Conservation (phyloP, 2,888 invertebrate genomes). For the Dryomyza anilis region DNA sequence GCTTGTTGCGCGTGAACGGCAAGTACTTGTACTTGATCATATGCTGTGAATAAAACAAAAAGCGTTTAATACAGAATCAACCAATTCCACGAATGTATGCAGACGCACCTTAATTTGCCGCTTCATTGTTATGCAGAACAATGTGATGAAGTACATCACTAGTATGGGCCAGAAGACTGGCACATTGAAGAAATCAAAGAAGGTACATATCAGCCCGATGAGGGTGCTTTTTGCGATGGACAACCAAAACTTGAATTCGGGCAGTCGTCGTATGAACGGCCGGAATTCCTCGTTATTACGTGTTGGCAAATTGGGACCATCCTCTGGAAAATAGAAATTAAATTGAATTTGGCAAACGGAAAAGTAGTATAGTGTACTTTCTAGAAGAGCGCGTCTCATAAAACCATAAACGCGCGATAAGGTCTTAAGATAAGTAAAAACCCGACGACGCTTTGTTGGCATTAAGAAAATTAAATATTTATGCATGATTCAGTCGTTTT, state of each 20-base stretch:
- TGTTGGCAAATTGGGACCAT: constrained; percentile 92
- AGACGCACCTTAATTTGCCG: constrained; percentile 95
- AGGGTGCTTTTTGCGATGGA: constrained; percentile 94
- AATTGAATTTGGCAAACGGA: too few relatives aligned
- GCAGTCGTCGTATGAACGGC: constrained; percentile 94
- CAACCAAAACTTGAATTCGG: constrained; percentile 99
- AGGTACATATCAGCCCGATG: constrained; percentile 88
- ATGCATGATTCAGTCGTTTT: too few relatives aligned
- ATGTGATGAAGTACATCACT: constrained; percentile 98
- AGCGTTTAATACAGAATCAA: constrained; percentile 8
- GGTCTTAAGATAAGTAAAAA: too few relatives aligned
- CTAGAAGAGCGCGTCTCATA: too few relatives aligned
- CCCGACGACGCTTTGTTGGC: too few relatives aligned
- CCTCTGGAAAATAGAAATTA: constrained; percentile 43
- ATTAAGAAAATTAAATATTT: too few relatives aligned
- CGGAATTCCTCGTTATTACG: constrained; percentile 96
- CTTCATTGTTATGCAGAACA: constrained; percentile 99
- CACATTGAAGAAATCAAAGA: constrained; percentile 97
- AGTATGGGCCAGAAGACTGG: constrained; percentile 99
- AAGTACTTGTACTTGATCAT: constrained; percentile 99
- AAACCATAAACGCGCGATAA: too few relatives aligned
- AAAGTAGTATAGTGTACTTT: too few relatives aligned
- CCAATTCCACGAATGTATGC: not conserved
- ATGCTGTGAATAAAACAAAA: constrained; percentile 75
- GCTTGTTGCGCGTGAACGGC: constrained; percentile 98